A percentile compares a stretch with the other conserved stretches of the same genome.
These are phyloP conservation scores for Enteromius trimaculatus DNA, from an alignment of 2,797 vertebrate species.

Conservation along the genomic window DNA sequence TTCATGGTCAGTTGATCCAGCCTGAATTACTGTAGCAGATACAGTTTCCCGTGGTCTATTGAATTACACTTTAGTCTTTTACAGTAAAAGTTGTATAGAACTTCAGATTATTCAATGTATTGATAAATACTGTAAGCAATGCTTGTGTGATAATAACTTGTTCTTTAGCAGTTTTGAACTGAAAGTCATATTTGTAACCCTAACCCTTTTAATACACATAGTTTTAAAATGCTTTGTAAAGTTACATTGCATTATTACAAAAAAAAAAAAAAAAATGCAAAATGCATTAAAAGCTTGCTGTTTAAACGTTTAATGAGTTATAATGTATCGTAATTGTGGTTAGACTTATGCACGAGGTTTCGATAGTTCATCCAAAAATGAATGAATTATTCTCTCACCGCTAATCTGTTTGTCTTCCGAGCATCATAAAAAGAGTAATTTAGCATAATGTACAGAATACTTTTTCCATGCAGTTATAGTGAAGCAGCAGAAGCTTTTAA, in stretches of 20 bases:
- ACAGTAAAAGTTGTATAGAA: not conserved
- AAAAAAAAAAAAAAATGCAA: too few relatives aligned
- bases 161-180: not conserved
- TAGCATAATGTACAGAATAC: not conserved
- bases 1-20: slow-evolving; percentile 14
- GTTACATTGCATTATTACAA: not conserved
- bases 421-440: not conserved
- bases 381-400: not conserved
- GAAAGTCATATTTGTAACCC: not conserved
- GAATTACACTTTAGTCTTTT: not conserved
- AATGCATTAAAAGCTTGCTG: not conserved
- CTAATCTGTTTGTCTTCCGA: not conserved
- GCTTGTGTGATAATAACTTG: slow-evolving; percentile 1
- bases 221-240: not conserved
- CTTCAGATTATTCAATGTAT: not conserved
- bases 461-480: not conserved
- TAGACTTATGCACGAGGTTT: not conserved
- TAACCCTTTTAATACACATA: not conserved
- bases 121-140: not conserved
- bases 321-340: not conserved
- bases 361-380: not conserved
- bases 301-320: not conserved
- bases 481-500: not conserved
- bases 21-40: slow-evolving; percentile 2
- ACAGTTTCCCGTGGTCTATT: slow-evolving; percentile 1